Evolutionary conservation across 1,140 invertebrate genomes (phyloP).

Genomic region (Drosophila eugracilis): DNA sequence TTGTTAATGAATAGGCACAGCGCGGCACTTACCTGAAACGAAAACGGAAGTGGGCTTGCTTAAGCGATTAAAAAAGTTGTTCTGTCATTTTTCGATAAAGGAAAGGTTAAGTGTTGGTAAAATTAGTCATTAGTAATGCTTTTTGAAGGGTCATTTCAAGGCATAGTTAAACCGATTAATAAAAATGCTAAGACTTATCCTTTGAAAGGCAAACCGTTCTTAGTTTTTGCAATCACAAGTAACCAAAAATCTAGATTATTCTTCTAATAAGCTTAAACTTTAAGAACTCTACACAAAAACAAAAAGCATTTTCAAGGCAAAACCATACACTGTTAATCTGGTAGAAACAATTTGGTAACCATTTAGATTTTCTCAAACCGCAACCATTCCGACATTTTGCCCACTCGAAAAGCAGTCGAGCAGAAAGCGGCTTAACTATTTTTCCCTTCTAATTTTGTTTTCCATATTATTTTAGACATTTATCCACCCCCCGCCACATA

Average conservation of each 20-base stretch:
- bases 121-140: not conserved
- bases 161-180: not conserved
- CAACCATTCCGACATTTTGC: not conserved
- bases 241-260: not conserved
- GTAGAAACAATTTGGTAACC: not conserved
- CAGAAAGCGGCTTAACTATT: conserved; percentile 68
- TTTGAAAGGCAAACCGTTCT: no score
- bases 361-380: not conserved
- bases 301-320: no score
- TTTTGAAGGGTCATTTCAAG: not conserved
- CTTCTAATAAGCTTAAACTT: not conserved
- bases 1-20: conserved; percentile 66
- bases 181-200: not conserved
- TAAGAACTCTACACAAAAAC: no score
- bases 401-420: conserved; percentile 52
- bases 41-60: conserved; percentile 13
- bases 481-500: no score
- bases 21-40: conserved; percentile 61
- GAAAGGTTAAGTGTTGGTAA: not conserved
- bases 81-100: conserved; percentile 6
- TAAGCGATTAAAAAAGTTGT: conserved; percentile 21
- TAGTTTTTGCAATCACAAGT: no score
- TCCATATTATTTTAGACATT: conserved; percentile 58
- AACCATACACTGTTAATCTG: not conserved
- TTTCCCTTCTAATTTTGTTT: conserved; percentile 59